A percentile compares a stretch with the other conserved stretches of the same genome.
Conservation (phyloP, 2,113 vertebrate species). For the Odobenus rosmarus region DNA sequence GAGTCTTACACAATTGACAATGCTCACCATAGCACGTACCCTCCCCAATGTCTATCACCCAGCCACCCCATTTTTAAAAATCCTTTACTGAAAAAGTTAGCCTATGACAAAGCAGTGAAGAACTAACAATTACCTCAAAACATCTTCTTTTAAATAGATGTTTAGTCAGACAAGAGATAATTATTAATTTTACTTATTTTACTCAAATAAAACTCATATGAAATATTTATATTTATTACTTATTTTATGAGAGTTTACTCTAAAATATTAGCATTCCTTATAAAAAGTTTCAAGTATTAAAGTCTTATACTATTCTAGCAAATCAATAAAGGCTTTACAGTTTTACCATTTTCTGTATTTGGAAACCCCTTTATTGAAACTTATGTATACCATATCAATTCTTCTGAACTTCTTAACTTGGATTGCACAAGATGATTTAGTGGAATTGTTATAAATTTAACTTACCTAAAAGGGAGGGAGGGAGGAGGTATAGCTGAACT, state of each 20-base stretch:
- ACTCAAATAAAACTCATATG: slow-evolving; percentile 48
- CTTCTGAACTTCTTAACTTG: not conserved
- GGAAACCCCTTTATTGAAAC: not conserved
- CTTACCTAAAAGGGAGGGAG: not conserved
- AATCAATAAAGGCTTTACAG: not conserved
- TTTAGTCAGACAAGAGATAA: not conserved
- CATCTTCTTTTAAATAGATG: slow-evolving; percentile 18
- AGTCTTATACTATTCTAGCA: not conserved
- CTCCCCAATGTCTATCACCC: no score
- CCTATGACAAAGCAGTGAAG: slow-evolving; percentile 29
- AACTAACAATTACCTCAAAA: not conserved
- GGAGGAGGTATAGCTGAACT: not conserved
- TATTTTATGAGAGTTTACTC: not conserved
- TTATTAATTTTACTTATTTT: slow-evolving; percentile 55
- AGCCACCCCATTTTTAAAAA: not conserved
- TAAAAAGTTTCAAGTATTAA: slow-evolving; percentile 26
- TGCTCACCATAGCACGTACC: no score
- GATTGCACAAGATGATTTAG: not conserved
- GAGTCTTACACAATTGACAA: no score
- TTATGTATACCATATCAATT: not conserved
- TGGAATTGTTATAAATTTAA: not conserved
- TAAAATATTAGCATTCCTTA: slow-evolving; percentile 32
- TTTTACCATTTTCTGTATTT: not conserved
- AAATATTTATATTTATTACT: slow-evolving; percentile 40
- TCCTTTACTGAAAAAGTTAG: slow-evolving; percentile 43